Percentiles rank a stretch among this genome's conserved stretches.
Conservation (phyloP, 2,797 vertebrate species). For the Lepidocolaptes lacrymiger region DNA sequence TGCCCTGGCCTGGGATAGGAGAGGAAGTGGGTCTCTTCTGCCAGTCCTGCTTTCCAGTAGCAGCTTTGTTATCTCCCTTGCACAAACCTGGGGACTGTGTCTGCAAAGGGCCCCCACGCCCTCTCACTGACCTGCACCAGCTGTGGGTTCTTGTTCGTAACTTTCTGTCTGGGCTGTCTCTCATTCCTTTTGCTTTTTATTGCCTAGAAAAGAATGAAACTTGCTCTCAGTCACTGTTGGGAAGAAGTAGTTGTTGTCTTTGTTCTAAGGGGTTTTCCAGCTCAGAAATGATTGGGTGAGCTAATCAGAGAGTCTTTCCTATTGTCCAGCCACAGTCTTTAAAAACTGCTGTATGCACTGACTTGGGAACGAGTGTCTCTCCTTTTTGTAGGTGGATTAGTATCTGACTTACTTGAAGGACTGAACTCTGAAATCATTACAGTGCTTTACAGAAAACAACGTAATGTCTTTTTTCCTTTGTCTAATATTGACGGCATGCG, state of each 20-base stretch:
- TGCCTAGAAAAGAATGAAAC: background rate
- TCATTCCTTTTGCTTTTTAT: background rate
- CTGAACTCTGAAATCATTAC: background rate
- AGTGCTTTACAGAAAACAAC: background rate
- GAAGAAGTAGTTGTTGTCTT: background rate
- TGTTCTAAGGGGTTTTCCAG: background rate
- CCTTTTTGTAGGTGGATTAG: background rate
- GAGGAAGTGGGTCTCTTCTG: background rate
- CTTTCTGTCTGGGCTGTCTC: background rate
- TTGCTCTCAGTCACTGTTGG: background rate
- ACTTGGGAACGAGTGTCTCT: background rate
- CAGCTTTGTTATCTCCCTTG: background rate
- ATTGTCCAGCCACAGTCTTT: background rate
- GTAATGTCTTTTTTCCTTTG: background rate
- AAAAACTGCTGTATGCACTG: background rate
- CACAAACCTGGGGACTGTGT: background rate
- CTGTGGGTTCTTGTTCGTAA: background rate
- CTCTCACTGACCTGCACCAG: background rate
- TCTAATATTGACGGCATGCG: background rate
- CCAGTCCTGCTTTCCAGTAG: background rate
- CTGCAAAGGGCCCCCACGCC: rapidly evolving
- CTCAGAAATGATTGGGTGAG: background rate
- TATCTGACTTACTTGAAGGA: background rate
- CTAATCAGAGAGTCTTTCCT: background rate
- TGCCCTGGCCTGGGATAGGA: background rate